Evolutionary conservation across 2,888 invertebrate genomes (phyloP).

Genomic region (Euplagia quadripunctaria): DNA sequence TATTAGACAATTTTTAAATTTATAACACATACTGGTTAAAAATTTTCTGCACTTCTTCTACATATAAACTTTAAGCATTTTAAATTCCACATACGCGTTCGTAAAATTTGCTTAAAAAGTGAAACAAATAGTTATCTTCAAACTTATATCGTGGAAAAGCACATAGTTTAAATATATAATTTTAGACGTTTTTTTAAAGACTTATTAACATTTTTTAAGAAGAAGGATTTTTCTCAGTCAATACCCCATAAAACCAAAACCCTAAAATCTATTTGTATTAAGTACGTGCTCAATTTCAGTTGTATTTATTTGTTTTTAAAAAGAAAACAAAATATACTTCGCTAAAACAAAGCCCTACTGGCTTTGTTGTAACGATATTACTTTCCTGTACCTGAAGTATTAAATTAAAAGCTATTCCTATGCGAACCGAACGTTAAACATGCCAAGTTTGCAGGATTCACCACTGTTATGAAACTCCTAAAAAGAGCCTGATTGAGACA

Average conservation of each 20-base stretch:
- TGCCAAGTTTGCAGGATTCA: slow-evolving; percentile 41
- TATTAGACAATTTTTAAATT: no score
- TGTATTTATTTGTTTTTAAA: slow-evolving; percentile 1
- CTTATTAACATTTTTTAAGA: background rate
- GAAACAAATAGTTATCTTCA: no score
- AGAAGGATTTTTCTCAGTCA: background rate
- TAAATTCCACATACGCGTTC: no score
- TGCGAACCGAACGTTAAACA: slow-evolving; percentile 52
- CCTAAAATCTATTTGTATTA: background rate
- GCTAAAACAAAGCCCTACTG: slow-evolving; percentile 13
- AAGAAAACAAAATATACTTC: slow-evolving; percentile 10
- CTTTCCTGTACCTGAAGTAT: slow-evolving; percentile 40
- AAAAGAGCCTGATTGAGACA: slow-evolving; percentile 61
- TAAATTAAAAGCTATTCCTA: slow-evolving; percentile 50
- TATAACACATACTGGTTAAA: no score
- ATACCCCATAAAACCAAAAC: background rate
- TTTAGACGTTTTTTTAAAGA: background rate
- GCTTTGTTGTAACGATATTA: slow-evolving; percentile 26
- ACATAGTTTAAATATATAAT: no score
- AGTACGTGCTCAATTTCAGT: background rate
- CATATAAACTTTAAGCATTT: no score
- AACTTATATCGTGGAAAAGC: no score
- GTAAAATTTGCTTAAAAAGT: no score
- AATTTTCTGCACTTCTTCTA: no score
- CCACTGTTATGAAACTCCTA: slow-evolving; percentile 50